These are phyloP conservation scores for Endotricha flammealis DNA, from an alignment of 2,888 invertebrate genomes.

Conservation along the genomic window DNA sequence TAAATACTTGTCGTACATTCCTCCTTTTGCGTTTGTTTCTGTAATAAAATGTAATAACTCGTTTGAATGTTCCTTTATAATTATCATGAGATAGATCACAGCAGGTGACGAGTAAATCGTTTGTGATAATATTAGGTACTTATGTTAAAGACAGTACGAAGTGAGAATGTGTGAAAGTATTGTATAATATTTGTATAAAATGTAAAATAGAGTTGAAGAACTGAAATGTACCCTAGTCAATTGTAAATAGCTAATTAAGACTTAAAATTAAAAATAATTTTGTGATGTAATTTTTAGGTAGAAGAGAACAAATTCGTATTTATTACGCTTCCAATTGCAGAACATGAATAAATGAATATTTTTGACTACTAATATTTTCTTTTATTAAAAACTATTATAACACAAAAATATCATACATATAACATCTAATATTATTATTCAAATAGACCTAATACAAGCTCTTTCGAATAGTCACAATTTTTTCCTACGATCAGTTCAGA, in stretches of 20 bases:
- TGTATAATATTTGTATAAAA: constrained; percentile 40
- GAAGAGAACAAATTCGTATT: constrained; percentile 71
- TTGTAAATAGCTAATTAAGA: constrained; percentile 66
- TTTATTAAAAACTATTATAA: constrained; percentile 37
- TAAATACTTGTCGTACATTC: constrained; percentile 33
- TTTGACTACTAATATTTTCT: constrained; percentile 60
- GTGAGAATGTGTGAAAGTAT: constrained; percentile 36
- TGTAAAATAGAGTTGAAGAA: constrained; percentile 61
- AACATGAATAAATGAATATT: constrained; percentile 76
- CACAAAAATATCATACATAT: not conserved
- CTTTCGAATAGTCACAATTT: no score
- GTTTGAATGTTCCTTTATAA: constrained; percentile 61
- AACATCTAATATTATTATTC: no score
- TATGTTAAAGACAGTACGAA: constrained; percentile 46
- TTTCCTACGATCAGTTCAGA: no score
- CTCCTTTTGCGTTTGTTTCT: constrained; percentile 37
- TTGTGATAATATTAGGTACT: constrained; percentile 74
- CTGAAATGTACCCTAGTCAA: constrained; percentile 78
- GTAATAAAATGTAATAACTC: constrained; percentile 22
- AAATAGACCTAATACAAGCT: no score
- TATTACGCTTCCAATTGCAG: constrained; percentile 77
- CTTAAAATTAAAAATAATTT: constrained; percentile 62
- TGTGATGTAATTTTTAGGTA: constrained; percentile 76
- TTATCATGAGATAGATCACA: constrained; percentile 35
- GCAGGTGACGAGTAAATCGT: constrained; percentile 35